Conservation (phyloP, 2,888 invertebrate genomes). For the Corbicula japonica region DNA sequence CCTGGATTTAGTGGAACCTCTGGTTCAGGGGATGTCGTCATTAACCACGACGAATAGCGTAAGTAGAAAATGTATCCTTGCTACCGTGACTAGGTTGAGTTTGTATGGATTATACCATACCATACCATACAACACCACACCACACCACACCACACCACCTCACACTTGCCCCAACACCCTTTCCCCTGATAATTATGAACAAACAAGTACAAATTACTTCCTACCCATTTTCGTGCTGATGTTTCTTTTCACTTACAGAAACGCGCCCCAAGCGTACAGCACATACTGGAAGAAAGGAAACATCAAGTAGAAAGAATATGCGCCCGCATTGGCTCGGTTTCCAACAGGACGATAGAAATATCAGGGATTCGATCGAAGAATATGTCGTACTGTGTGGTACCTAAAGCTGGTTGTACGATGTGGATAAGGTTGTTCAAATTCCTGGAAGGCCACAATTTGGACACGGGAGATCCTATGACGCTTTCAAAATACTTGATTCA, state of each 20-base stretch:
- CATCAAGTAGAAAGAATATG: slow-evolving; percentile 3
- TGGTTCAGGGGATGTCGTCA: too few relatives aligned
- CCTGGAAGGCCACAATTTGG: slow-evolving; percentile 60
- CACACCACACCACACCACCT: too few relatives aligned
- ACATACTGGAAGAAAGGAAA: neutral
- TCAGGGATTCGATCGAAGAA: slow-evolving; percentile 36
- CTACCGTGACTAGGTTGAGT: too few relatives aligned
- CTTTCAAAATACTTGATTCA: slow-evolving; percentile 56
- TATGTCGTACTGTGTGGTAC: slow-evolving; percentile 71
- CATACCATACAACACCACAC: too few relatives aligned
- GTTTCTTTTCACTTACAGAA: neutral
- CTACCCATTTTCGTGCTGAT: too few relatives aligned
- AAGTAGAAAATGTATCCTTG: too few relatives aligned
- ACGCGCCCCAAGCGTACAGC: neutral
- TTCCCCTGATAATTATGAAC: neutral
- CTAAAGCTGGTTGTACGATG: slow-evolving; percentile 75
- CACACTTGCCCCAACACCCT: too few relatives aligned
- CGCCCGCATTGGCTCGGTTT: neutral
- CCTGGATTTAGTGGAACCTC: too few relatives aligned
- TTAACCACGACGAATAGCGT: too few relatives aligned
- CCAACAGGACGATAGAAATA: slow-evolving; percentile 24
- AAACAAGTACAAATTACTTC: neutral
- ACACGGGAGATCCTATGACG: slow-evolving; percentile 43
- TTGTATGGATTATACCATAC: too few relatives aligned
- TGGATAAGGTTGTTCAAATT: slow-evolving; percentile 73